Conservation (phyloP, 1,140 invertebrate species). For the Hestina assimilis region DNA sequence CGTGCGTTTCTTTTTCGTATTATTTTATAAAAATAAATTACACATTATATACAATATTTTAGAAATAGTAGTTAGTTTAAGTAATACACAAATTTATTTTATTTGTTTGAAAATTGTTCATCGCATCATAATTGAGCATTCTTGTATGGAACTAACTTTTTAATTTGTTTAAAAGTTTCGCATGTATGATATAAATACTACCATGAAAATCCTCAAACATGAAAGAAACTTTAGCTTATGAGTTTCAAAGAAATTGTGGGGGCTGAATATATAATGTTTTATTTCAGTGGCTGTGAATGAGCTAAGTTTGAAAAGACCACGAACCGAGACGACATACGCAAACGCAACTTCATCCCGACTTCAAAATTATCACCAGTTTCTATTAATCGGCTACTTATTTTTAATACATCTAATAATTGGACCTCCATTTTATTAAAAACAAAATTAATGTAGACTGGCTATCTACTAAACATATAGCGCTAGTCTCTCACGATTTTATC, state of each 20-base stretch:
- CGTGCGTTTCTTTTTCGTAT: too few species aligned
- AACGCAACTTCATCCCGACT: conserved; percentile 45
- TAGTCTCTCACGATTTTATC: too few species aligned
- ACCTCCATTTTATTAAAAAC: conserved; percentile 9
- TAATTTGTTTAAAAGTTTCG: conserved; percentile 3
- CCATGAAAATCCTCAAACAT: conserved; percentile 16
- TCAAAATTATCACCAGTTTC: conserved; percentile 36
- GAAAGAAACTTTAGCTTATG: conserved; percentile 6
- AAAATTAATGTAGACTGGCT: too few species aligned
- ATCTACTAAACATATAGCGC: background rate
- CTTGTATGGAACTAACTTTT: background rate
- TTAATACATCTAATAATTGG: conserved; percentile 48
- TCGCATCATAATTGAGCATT: too few species aligned
- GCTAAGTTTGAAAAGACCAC: conserved; percentile 60
- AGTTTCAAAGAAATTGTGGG: background rate
- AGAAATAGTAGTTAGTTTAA: too few species aligned
- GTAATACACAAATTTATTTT: too few species aligned
- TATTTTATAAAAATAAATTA: too few species aligned
- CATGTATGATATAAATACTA: conserved; percentile 15
- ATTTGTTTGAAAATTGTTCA: too few species aligned
- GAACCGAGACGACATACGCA: conserved; percentile 53
- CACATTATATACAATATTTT: too few species aligned
- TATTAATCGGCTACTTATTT: conserved; percentile 46
- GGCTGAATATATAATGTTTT: conserved; percentile 39
- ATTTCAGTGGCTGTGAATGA: conserved; percentile 68